Base-by-base conservation (phyloP, 2,797 vertebrate species). In the Bothrops alternatus region DNA sequence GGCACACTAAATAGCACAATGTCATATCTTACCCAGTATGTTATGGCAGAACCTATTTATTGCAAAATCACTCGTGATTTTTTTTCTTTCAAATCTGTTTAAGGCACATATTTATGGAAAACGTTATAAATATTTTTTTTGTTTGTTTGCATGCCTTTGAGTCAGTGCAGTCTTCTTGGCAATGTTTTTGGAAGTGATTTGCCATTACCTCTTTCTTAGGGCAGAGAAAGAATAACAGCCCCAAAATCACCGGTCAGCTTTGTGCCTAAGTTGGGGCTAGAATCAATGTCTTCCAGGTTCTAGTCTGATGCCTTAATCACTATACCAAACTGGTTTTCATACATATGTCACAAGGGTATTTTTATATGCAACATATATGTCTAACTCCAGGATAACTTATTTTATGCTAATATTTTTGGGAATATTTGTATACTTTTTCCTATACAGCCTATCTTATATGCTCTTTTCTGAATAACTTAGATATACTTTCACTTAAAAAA, bases 41-140 rank as follows among this genome's bases (percentile, higher is more conserved):
- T 63, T 0, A 0, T 5, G n/a, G 1, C 0, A 0, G 57, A 94
- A 78, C 47, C 0, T 0, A 50, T 92, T 95, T 88, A 65, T 91
- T 93, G 55, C 94, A 95, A 96, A 96, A 96, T 95, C 93, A 95
- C 0, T 0, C 32, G 60, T 87, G 93, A 91, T 94, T 95, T 94
- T 6, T 94, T 89, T 53, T 32, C 65, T 57, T 26, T 86, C 25
- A 42, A 69, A 91, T 25, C 65, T 32, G 65, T 32, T 18, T 69
- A 69, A 32, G n/a, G 2, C 25, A 63, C 60, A 26, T 63, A 63
- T 63, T 63, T 63, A 25, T 63, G 25, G 26, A 63, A 63, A 63
- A 63, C 28, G 25, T 61, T 11, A 61, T 61, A 61, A 25, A 61
- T 25, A 61, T 61, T 61, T 61, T 60, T 60, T 61, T 56, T 56